Evolutionary conservation across 2,888 invertebrate genomes (phyloP).

Genomic region (Caenorhabditis parvicauda): DNA sequence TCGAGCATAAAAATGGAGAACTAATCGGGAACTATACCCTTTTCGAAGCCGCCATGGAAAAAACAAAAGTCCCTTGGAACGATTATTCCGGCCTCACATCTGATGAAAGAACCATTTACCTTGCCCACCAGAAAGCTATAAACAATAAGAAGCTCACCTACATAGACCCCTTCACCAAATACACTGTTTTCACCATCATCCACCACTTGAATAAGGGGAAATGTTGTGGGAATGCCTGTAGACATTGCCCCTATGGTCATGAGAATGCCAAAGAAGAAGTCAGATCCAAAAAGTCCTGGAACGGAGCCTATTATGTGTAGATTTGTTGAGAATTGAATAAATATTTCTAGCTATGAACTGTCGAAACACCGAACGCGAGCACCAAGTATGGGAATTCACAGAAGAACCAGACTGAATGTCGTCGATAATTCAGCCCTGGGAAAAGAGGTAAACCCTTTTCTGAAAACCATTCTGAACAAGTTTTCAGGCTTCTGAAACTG

Average conservation of each 20-base stretch:
- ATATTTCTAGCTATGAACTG: conserved; percentile 52
- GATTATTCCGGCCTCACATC: conserved; percentile 48
- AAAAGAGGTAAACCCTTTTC: conserved; percentile 74
- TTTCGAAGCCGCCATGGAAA: conserved; percentile 55
- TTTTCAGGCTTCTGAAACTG: conserved; percentile 68
- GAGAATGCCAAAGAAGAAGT: conserved; percentile 45
- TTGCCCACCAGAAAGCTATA: conserved; percentile 55
- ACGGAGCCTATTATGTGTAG: conserved; percentile 57
- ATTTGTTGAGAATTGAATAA: background rate
- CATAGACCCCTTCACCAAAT: conserved; percentile 44
- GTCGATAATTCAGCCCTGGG: conserved; percentile 96
- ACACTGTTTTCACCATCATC: conserved; percentile 45
- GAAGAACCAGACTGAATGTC: conserved; percentile 64
- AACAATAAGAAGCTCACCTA: conserved; percentile 51
- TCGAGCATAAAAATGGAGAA: conserved; percentile 43
- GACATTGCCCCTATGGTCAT: conserved; percentile 60
- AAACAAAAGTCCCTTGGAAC: conserved; percentile 41
- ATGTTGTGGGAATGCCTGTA: conserved; percentile 60
- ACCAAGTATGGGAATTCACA: conserved; percentile 56
- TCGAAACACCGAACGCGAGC: conserved; percentile 56
- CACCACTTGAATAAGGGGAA: conserved; percentile 50
- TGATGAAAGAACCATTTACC: conserved; percentile 51
- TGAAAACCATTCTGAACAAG: background rate
- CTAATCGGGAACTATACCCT: conserved; percentile 57
- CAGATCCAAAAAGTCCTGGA: conserved; percentile 43